These are phyloP conservation scores for Dicyrtoma fusca DNA, from an alignment of 2,888 invertebrate species.

Conservation along the genomic window DNA sequence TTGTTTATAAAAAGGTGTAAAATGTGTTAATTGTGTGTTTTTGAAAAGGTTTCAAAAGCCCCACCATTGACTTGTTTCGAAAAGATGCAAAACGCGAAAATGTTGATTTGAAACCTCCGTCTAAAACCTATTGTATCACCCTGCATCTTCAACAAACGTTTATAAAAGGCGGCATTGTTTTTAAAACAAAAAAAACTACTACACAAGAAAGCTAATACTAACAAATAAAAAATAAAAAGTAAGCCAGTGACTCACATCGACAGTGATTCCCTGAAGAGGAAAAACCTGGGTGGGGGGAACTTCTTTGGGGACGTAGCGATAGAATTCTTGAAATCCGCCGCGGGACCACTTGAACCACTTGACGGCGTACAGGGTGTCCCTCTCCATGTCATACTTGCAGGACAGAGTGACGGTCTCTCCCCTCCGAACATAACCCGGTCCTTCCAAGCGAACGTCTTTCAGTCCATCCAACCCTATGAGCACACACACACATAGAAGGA, in stretches of 20 bases:
- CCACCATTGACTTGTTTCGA: too few species aligned
- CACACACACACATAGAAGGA: not conserved
- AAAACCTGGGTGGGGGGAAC: conserved; percentile 49
- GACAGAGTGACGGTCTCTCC: conserved; percentile 46
- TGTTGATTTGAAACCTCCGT: not conserved
- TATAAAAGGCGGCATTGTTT: not conserved
- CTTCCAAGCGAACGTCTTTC: conserved; percentile 46
- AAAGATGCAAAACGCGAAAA: too few species aligned
- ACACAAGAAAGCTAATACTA: too few species aligned
- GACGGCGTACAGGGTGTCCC: conserved; percentile 51
- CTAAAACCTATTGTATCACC: not conserved
- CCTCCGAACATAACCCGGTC: conserved; percentile 47
- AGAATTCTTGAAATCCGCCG: conserved; percentile 42
- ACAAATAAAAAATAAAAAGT: not conserved
- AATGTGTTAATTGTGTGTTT: too few species aligned
- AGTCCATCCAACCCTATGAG: conserved; percentile 40
- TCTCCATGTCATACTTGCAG: conserved; percentile 53
- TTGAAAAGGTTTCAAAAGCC: too few species aligned
- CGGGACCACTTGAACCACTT: conserved; percentile 49
- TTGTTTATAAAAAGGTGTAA: too few species aligned
- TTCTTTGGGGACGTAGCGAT: conserved; percentile 43
- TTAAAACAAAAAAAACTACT: not conserved
- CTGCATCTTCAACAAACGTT: not conserved
- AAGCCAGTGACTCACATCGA: conserved; percentile 48
- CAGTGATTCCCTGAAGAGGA: conserved; percentile 44